phyloP scores from a whole-genome alignment of 2,113 vertebrate genomes.

The Lipophrys pholis region DNA sequence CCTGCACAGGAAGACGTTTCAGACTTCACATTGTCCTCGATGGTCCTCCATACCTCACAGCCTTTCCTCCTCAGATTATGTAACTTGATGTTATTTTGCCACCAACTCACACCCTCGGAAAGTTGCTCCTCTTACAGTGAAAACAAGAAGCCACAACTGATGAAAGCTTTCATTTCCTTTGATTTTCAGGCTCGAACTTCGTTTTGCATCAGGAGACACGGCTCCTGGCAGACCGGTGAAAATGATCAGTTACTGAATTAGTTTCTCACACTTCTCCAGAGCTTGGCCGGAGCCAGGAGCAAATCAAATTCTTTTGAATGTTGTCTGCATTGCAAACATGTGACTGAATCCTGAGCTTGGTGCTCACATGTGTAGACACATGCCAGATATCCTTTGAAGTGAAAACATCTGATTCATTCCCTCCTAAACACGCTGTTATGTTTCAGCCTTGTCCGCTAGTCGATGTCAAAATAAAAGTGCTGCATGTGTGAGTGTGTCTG shows the following conservation, averaged over 20 bases:
- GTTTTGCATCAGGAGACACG: constrained; percentile 35
- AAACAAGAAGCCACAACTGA: constrained; percentile 26
- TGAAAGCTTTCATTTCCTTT: constrained; percentile 31
- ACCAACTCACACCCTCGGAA: constrained; percentile 32
- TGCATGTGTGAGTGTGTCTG: not conserved
- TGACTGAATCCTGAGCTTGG: constrained; percentile 23
- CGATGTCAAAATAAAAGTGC: constrained; percentile 10
- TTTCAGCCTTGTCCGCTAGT: constrained; percentile 1
- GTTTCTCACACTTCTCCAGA: constrained; percentile 19
- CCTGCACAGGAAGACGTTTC: not conserved
- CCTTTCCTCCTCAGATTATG: constrained; percentile 43
- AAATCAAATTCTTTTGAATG: constrained; percentile 24
- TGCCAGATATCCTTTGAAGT: constrained; percentile 13
- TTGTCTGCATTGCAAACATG: constrained; percentile 17
- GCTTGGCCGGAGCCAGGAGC: constrained; percentile 13
- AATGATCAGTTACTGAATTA: constrained; percentile 6
- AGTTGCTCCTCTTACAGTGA: constrained; percentile 5
- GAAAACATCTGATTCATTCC: constrained; percentile 37
- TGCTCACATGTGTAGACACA: constrained; percentile 35
- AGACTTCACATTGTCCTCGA: too few species aligned
- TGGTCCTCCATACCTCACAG: constrained; percentile 24
- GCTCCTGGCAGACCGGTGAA: constrained; percentile 4
- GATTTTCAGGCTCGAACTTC: constrained; percentile 25
- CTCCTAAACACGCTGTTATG: constrained; percentile 21
- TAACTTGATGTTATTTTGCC: constrained; percentile 47